Evolutionary conservation across 2,113 vertebrate species (phyloP), one percentile per base, ranked within the genome.

Genomic region (Catharus minimus): DNA sequence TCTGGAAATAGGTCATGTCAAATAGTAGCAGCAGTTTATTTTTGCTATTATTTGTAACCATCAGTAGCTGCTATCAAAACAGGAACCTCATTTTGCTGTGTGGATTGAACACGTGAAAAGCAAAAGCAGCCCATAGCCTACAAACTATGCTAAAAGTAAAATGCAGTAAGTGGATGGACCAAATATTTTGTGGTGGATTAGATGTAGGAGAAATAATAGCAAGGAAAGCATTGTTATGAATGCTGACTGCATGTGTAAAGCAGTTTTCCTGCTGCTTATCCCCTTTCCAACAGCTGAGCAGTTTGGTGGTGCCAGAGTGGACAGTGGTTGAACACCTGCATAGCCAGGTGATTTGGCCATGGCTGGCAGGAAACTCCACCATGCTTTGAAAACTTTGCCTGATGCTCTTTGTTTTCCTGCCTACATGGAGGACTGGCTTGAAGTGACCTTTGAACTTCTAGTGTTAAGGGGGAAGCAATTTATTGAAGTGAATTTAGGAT

Each of bases 1-100:
- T 94, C 86, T 95, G 95, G 92, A 95, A 95, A 94, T 92, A 90
- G 95, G 89, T 96, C 92, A 85, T 58, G 89, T 94, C 92, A 85
- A 95, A 94, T 79, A 94, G 92, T 85, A 87, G 78, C 67, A 95
- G 81, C 43, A 90, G 81, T 90, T 90, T 82, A 79, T 90, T 94
- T 92, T 90, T 90, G 81, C 91, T 87, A 89, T 95, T 96, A 95
- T 87, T 95, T 96, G 89, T 82, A 92, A 79, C 89, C 56, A 66
- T 75, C 78, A 52, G 94, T 58, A 91, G 83, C 71, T 87, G 74
- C 86, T 89, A 62, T 87, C 81, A 87, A 92, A 92, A 93, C 84
- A 93, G 36, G 52, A 82, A 73, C 79, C 56, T 88, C n/a, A 28
- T 89, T 92, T 94, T 95, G 16, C 85, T 86, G 39, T 73, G 39